Evolutionary conservation across 2,888 invertebrate genomes (phyloP), one percentile per base, ranked within the genome.

Genomic region (Anagyrus pseudococci): DNA sequence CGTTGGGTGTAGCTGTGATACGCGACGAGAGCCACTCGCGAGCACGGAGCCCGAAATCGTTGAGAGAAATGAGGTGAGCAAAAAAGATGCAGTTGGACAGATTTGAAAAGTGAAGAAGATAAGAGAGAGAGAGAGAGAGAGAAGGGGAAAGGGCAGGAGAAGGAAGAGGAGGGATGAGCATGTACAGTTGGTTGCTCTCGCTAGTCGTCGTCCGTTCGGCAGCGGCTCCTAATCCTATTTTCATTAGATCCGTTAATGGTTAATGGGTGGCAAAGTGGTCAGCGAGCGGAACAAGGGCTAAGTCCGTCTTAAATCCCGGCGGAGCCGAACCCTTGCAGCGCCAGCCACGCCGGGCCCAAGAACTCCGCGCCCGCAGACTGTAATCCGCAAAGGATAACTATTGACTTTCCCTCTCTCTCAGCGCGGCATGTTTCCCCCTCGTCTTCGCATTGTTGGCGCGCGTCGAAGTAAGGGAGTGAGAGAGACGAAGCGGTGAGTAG

Each of bases 261-360:
- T 80, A 80, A 79, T 81, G 80, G 79, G 73, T 78, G 76, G 77
- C 79, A 80, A 80, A 80, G 80, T 80, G 80, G 80, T 76, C 79
- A 77, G 79, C 75, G 73, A 76, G 76, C 78, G 78, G 80, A 80
- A 80, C 80, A 80, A 77, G 78, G 75, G 77, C 79, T 80, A 79
- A 80, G 79, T 80, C 80, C 75, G 77, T 80, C 80, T 80, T 80
- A 79, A 80, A 78, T 79, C 80, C 78, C 76, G 73, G 52, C 72
- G 73, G 75, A 75, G 73, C 67, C 66, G 66, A 70, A 69, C 77
- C 72, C 74, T 74, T 71, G 72, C 44, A n/a, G 8, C 2, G 33
- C 66, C 70, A 71, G 33, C 66, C 70, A 71, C 71, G 70, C 69
- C 66, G 19, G n/a, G 26, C 49, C 63, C 73, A 70, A 74, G 74